Percentiles rank a stretch among this genome's conserved stretches.
These are phyloP conservation scores for Cynaeus angustus DNA, from an alignment of 2,888 invertebrate species.

Conservation along the genomic window DNA sequence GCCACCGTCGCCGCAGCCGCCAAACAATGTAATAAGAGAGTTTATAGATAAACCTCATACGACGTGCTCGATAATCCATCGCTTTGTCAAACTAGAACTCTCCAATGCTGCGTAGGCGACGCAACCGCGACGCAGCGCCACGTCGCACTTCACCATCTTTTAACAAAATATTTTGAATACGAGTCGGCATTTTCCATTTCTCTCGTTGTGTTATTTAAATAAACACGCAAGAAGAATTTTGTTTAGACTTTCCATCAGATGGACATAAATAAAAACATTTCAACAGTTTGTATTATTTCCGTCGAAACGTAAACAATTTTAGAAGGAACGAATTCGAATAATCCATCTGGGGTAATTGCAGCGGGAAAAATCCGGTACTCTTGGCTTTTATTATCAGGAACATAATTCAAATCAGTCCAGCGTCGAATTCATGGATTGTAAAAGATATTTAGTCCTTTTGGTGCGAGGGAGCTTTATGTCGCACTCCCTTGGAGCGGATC, in stretches of 20 bases:
- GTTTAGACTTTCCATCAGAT: neutral
- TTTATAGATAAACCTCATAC: conserved; percentile 11
- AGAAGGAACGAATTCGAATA: neutral
- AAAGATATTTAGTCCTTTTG: conserved; percentile 32
- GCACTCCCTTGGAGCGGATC: conserved; percentile 4
- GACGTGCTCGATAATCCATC: conserved; percentile 14
- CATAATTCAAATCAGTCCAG: conserved; percentile 16
- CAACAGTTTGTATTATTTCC: neutral
- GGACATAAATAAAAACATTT: conserved; percentile 1
- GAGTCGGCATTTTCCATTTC: conserved; percentile 7
- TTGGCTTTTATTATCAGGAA: neutral
- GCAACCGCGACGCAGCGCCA: too few relatives aligned
- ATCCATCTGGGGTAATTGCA: conserved; percentile 2
- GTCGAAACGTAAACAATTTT: neutral
- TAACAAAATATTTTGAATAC: neutral
- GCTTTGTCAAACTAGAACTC: conserved; percentile 20
- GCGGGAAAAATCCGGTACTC: conserved; percentile 1
- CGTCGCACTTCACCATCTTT: too few relatives aligned
- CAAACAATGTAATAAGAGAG: conserved; percentile 19
- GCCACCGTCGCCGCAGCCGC: neutral
- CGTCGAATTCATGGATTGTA: conserved; percentile 27
- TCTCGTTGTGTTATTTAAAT: neutral
- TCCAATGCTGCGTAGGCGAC: neutral
- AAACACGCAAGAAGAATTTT: neutral
- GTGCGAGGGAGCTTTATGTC: conserved; percentile 15